Conservation (phyloP, 2,888 invertebrate species). For the Morinoia aosen region DNA sequence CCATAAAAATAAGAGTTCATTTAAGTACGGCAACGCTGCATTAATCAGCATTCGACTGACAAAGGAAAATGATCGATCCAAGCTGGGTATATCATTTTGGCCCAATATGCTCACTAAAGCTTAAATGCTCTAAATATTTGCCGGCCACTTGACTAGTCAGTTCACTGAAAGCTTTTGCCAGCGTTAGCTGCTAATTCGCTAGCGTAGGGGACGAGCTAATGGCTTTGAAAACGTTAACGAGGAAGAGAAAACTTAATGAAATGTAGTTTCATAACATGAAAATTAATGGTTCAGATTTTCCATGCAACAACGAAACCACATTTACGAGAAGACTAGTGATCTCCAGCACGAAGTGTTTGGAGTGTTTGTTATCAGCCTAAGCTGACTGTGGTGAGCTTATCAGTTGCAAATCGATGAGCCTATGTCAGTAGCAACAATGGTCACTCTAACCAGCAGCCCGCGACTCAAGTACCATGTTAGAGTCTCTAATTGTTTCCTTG, state of each 20-base stretch:
- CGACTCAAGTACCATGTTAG: neutral
- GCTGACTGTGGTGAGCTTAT: neutral
- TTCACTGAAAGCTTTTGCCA: neutral
- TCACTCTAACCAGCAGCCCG: neutral
- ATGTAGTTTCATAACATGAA: neutral
- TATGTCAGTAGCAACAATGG: neutral
- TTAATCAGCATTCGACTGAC: neutral
- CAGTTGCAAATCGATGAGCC: neutral
- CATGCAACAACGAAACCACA: neutral
- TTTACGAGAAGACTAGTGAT: neutral
- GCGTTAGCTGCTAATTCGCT: neutral
- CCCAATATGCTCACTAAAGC: neutral
- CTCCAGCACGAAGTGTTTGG: neutral
- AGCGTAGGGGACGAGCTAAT: neutral
- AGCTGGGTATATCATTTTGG: neutral
- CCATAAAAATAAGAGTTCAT: no score
- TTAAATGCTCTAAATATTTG: neutral
- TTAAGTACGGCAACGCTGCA: neutral
- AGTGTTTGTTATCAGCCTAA: neutral
- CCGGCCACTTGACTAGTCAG: neutral
- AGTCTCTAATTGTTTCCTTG: neutral
- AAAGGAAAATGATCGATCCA: neutral
- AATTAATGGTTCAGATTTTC: neutral
- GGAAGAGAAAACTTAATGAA: neutral
- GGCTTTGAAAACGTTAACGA: neutral